phyloP scores from a whole-genome alignment of 1,140 invertebrate genomes.

The Drosophila pseudoobscura region DNA sequence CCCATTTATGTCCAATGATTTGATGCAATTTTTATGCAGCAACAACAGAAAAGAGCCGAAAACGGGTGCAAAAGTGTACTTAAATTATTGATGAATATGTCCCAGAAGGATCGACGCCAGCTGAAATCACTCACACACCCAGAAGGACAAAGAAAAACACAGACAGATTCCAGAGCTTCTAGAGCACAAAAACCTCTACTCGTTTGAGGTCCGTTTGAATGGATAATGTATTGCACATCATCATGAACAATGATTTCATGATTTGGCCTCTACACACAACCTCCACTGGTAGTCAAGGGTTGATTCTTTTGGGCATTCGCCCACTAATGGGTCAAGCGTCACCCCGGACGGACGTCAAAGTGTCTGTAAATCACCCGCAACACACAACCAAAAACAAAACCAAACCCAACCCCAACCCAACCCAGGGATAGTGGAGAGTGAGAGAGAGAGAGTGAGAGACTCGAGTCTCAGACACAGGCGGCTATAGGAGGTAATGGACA shows the following conservation, averaged over 20 bases:
- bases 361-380: slow-evolving; percentile 76
- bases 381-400: slow-evolving; percentile 40
- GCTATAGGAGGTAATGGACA: slow-evolving; percentile 53
- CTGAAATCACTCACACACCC: slow-evolving; percentile 65
- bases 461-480: too few relatives aligned
- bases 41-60: slow-evolving; percentile 12
- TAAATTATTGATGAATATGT: slow-evolving; percentile 77
- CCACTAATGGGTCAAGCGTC: slow-evolving; percentile 79
- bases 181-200: slow-evolving; percentile 36
- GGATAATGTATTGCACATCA: slow-evolving; percentile 78
- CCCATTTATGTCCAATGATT: slow-evolving; percentile 17
- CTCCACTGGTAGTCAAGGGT: slow-evolving; percentile 45
- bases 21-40: slow-evolving; percentile 54
- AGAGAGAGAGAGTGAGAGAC: slow-evolving; percentile 11
- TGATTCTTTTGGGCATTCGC: slow-evolving; percentile 63
- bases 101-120: slow-evolving; percentile 68
- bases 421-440: slow-evolving; percentile 1
- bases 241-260: slow-evolving; percentile 80
- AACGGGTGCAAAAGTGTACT: slow-evolving; percentile 55
- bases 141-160: slow-evolving; percentile 29
- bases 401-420: slow-evolving; percentile 32
- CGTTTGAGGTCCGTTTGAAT: slow-evolving; percentile 69
- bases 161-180: slow-evolving; percentile 22
- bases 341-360: slow-evolving; percentile 77
- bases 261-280: slow-evolving; percentile 45